phyloP scores from a whole-genome alignment of 2,888 invertebrate species.

The Cremastinae sp. region DNA sequence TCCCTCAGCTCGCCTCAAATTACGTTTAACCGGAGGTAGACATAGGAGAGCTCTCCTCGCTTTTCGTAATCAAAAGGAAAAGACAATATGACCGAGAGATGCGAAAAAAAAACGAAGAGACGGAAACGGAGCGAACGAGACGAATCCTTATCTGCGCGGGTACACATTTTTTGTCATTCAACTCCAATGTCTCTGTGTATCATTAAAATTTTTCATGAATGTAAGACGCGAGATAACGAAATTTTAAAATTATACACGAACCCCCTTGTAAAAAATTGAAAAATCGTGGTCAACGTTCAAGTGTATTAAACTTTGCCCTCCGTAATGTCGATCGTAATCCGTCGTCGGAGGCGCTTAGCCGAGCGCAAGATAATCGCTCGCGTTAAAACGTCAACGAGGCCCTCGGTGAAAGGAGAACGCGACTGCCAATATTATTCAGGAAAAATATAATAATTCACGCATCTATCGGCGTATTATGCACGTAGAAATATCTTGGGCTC shows the following conservation, averaged over 20 bases:
- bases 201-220: no score
- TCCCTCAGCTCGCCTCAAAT: slow-evolving; percentile 52
- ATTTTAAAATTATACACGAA: no score
- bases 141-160: no score
- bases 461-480: slow-evolving; percentile 8
- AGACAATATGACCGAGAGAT: slow-evolving; percentile 16
- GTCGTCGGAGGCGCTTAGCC: neutral
- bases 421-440: neutral
- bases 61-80: slow-evolving; percentile 30
- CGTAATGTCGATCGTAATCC: slow-evolving; percentile 10
- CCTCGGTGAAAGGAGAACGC: slow-evolving; percentile 54
- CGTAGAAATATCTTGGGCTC: slow-evolving; percentile 22
- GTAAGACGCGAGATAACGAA: no score
- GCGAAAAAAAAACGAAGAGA: slow-evolving; percentile 1
- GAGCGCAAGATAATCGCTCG: neutral
- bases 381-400: neutral
- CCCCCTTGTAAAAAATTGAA: no score
- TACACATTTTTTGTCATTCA: no score
- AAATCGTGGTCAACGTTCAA: neutral
- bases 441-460: slow-evolving; percentile 22
- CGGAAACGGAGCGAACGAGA: neutral
- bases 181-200: no score
- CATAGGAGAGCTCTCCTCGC: slow-evolving; percentile 43
- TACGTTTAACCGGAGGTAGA: slow-evolving; percentile 58
- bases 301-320: slow-evolving; percentile 1